Percentiles rank a stretch among this genome's conserved stretches.
These are phyloP conservation scores for Drosophila cognata DNA, from an alignment of 2,888 invertebrate genomes.

Conservation along the genomic window DNA sequence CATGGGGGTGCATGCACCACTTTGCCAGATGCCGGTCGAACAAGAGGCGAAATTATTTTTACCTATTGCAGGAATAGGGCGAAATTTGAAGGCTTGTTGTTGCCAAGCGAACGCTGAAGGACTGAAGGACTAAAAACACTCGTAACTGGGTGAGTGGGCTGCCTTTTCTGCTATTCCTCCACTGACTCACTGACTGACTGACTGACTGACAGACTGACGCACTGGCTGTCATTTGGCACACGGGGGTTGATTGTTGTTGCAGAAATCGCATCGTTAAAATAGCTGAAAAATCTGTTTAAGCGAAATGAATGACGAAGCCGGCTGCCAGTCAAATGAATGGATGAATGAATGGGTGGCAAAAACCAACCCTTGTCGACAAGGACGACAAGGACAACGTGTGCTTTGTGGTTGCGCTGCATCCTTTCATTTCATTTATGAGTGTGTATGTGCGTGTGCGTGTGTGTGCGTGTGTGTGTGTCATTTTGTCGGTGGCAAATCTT, in stretches of 20 bases:
- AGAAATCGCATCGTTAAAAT: conserved; percentile 78
- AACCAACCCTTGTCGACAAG: conserved; percentile 36
- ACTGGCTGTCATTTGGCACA: conserved; percentile 15
- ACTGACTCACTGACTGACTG: conserved; percentile 79
- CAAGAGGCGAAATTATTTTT: conserved; percentile 49
- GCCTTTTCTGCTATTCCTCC: conserved; percentile 61
- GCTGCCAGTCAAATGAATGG: conserved; percentile 36
- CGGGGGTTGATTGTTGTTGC: conserved; percentile 62
- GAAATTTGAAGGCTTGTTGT: conserved; percentile 72
- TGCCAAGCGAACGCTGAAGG: conserved; percentile 58
- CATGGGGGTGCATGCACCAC: conserved; percentile 72
- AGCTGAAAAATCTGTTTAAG: conserved; percentile 73
- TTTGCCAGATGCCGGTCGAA: conserved; percentile 63
- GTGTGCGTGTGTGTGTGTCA: background rate
- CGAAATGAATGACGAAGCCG: conserved; percentile 58
- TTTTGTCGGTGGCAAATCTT: conserved; percentile 68
- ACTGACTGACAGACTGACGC: conserved; percentile 39
- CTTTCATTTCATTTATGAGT: conserved; percentile 32
- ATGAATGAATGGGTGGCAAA: conserved; percentile 33
- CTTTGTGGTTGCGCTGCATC: conserved; percentile 48
- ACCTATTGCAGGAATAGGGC: conserved; percentile 55
- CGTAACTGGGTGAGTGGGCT: conserved; percentile 81
- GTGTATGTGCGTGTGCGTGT: background rate
- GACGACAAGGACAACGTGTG: conserved; percentile 12
- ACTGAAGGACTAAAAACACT: conserved; percentile 51